Conservation (phyloP, 2,113 vertebrate genomes). For the Megatriorchis doriae region DNA sequence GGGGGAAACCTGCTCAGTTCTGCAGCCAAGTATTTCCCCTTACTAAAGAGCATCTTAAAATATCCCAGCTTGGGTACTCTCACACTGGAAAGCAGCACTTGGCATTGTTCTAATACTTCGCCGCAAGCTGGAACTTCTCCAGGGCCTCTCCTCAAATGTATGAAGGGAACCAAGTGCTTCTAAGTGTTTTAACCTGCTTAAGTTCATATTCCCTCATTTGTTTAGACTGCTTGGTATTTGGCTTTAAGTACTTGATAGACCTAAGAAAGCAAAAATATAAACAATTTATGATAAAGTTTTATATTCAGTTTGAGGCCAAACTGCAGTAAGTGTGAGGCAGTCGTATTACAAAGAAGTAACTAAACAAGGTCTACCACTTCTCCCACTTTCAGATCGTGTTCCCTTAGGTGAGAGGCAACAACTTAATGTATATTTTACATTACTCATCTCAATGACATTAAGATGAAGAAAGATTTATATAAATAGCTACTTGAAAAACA, state of each 20-base stretch:
- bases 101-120: background rate
- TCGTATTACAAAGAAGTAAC: background rate
- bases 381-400: background rate
- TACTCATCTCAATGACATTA: background rate
- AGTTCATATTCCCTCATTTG: background rate
- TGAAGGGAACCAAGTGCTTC: background rate
- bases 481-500: background rate
- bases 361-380: background rate
- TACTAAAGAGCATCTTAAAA: conserved; percentile 5
- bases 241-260: background rate
- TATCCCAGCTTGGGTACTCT: background rate
- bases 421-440: background rate
- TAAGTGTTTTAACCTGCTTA: background rate
- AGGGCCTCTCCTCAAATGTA: background rate
- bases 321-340: background rate
- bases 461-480: background rate
- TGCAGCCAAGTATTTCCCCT: conserved; percentile 23
- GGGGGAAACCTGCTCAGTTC: conserved; percentile 27
- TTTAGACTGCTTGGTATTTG: background rate
- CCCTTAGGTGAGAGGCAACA: conserved; percentile 19
- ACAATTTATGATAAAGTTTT: background rate
- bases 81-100: conserved; percentile 24
- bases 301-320: background rate
- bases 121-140: conserved; percentile 48
- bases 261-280: background rate